Evolutionary conservation across 2,888 invertebrate genomes (phyloP).

Genomic region (Thecocarcelia acutangulata): DNA sequence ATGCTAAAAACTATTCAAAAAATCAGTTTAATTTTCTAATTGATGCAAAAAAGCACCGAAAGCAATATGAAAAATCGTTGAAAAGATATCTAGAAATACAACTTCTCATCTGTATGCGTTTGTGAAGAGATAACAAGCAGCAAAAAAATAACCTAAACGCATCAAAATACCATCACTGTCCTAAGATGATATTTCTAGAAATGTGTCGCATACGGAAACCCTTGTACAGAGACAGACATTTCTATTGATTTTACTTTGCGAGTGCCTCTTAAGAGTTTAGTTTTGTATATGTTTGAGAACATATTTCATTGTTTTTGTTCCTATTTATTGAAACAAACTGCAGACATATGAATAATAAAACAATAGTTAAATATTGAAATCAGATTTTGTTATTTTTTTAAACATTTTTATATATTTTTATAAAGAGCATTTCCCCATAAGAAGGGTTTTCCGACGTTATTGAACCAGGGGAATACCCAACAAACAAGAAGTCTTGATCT

Average conservation of each 20-base stretch:
- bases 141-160: too few relatives aligned
- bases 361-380: constrained; percentile 39
- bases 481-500: too few relatives aligned
- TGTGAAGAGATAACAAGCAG: too few relatives aligned
- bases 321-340: constrained; percentile 5
- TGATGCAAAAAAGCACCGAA: too few relatives aligned
- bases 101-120: too few relatives aligned
- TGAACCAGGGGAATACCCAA: too few relatives aligned
- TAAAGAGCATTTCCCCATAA: not conserved
- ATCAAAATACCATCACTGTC: not conserved
- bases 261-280: not conserved
- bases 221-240: not conserved
- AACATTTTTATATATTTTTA: not conserved
- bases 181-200: not conserved
- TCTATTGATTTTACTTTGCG: constrained; percentile 30
- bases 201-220: not conserved
- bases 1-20: too few relatives aligned
- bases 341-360: constrained; percentile 5
- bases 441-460: too few relatives aligned
- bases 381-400: constrained; percentile 10
- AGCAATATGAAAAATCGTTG: too few relatives aligned
- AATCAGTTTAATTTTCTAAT: too few relatives aligned
- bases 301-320: not conserved
- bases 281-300: not conserved
- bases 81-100: too few relatives aligned